Conservation (phyloP, 1,140 invertebrate genomes). For the Megalonaias nervosa region DNA sequence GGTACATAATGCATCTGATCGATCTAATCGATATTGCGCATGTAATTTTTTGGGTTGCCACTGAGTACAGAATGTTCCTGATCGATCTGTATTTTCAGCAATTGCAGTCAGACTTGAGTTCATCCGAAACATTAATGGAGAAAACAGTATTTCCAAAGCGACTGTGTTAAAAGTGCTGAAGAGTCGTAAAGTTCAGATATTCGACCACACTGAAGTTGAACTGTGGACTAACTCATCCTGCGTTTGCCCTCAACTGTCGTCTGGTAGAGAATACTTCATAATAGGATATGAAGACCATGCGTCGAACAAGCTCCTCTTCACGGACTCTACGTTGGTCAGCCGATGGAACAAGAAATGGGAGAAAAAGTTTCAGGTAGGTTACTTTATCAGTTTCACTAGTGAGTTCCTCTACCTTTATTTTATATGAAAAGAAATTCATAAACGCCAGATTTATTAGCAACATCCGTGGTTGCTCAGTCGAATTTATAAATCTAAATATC, state of each 20-base stretch:
- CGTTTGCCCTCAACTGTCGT: slow-evolving; percentile 14
- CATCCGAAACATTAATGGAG: no score
- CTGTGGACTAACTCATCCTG: slow-evolving; percentile 21
- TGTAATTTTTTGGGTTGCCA: no score
- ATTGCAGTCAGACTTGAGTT: no score
- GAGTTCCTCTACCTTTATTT: no score
- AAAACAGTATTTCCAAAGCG: not conserved
- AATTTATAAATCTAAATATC: no score
- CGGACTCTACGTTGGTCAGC: slow-evolving; percentile 14
- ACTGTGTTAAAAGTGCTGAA: slow-evolving; percentile 17
- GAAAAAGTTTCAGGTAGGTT: slow-evolving; percentile 28
- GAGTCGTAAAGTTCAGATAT: slow-evolving; percentile 26
- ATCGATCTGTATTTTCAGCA: no score
- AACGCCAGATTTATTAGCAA: no score
- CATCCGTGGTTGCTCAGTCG: no score
- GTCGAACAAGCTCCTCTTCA: slow-evolving; percentile 18
- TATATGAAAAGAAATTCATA: no score
- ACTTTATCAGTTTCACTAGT: not conserved
- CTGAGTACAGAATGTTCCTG: no score
- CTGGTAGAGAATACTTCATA: slow-evolving; percentile 21
- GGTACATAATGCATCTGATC: no score
- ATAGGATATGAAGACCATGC: slow-evolving; percentile 21
- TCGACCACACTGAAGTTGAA: slow-evolving; percentile 20
- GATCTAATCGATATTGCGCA: no score
- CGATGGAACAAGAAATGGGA: slow-evolving; percentile 34